phyloP scores from a whole-genome alignment of 2,113 vertebrate genomes.

The Edolisoma coerulescens region DNA sequence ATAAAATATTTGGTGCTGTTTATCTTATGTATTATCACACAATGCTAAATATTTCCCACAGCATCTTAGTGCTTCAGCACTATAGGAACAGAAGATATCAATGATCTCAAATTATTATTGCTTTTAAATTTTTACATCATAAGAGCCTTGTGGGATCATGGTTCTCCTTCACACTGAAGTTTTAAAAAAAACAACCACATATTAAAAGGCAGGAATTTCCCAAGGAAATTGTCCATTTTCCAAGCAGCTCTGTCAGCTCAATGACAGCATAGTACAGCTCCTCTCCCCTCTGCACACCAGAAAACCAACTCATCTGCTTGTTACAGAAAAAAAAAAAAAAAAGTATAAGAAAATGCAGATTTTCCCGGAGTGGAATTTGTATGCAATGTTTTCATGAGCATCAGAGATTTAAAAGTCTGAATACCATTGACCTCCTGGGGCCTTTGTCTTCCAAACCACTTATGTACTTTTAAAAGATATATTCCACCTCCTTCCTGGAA shows the following conservation, averaged over 20 bases:
- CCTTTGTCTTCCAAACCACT: slow-evolving; percentile 2
- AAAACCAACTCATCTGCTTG: not conserved
- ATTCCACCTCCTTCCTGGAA: not conserved
- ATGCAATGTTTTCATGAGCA: not conserved
- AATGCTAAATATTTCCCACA: not conserved
- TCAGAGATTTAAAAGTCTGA: not conserved
- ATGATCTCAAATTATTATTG: not conserved
- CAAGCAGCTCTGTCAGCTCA: not conserved
- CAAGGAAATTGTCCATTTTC: not conserved
- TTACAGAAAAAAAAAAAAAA: not conserved
- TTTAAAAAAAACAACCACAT: not conserved
- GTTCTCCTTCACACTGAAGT: not conserved
- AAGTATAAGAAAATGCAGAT: not conserved
- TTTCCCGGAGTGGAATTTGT: not conserved
- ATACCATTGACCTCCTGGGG: not conserved
- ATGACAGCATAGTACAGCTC: not conserved
- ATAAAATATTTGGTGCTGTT: not conserved
- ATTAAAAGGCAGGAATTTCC: not conserved
- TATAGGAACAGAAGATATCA: not conserved
- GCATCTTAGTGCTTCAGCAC: not conserved
- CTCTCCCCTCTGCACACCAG: not conserved
- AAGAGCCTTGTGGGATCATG: not conserved
- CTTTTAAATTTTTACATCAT: not conserved
- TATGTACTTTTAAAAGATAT: not conserved
- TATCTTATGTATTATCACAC: not conserved